Percentiles rank a stretch among this genome's conserved stretches.
Conservation (phyloP, 2,888 invertebrate genomes). For the Athrips mouffetella region DNA sequence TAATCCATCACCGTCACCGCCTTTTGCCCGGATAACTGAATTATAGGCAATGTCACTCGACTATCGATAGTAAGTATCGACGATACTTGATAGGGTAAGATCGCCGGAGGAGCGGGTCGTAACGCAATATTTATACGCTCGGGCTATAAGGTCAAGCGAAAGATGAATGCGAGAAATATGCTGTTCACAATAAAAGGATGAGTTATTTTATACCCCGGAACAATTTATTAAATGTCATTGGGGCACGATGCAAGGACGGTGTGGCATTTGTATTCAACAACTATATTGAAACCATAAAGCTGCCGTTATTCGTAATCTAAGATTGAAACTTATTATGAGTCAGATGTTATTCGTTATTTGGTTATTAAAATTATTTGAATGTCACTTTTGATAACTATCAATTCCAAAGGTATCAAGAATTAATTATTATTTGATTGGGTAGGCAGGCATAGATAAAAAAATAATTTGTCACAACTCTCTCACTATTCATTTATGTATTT, state of each 20-base stretch:
- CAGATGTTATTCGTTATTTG: too few species aligned
- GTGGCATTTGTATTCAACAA: too few species aligned
- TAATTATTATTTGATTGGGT: too few species aligned
- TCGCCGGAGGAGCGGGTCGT: background rate
- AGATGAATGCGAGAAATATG: background rate
- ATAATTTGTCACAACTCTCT: too few species aligned
- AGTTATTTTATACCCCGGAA: background rate
- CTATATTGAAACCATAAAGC: too few species aligned
- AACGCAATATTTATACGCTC: background rate
- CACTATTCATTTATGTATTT: too few species aligned
- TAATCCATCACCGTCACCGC: conserved; percentile 36
- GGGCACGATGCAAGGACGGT: conserved; percentile 2
- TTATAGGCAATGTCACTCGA: background rate
- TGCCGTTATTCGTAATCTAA: too few species aligned
- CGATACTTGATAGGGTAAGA: background rate
- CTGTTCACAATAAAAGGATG: background rate
- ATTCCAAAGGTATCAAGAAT: too few species aligned
- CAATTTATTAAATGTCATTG: conserved; percentile 4
- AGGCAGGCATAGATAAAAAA: too few species aligned
- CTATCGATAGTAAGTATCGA: background rate
- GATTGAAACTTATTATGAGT: too few species aligned
- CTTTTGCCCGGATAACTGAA: background rate
- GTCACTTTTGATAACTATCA: too few species aligned
- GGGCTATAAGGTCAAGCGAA: background rate
- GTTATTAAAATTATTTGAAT: too few species aligned